A percentile compares a stretch with the other conserved stretches of the same genome.
These are phyloP conservation scores for Nesidiocoris tenuis DNA, from an alignment of 2,888 invertebrate species.

Conservation along the genomic window DNA sequence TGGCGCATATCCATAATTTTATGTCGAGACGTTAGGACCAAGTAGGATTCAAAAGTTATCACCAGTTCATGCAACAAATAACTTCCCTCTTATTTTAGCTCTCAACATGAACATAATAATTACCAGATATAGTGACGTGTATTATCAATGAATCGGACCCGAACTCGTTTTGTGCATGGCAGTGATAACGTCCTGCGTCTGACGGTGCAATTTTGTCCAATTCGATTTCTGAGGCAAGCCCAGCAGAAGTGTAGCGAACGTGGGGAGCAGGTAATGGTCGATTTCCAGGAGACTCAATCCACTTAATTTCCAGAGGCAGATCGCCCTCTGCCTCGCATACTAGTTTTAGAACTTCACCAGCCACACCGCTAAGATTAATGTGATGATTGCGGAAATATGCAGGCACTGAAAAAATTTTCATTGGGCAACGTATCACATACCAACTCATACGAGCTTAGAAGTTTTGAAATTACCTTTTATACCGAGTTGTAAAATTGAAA, in stretches of 20 bases:
- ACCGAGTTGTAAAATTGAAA: no score
- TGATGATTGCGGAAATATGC: constrained; percentile 51
- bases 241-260: constrained; percentile 51
- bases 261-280: constrained; percentile 49
- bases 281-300: constrained; percentile 49
- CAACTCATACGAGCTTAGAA: no score
- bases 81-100: no score
- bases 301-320: constrained; percentile 50
- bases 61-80: no score
- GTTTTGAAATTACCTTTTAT: no score
- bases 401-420: constrained; percentile 56
- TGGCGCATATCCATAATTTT: no score
- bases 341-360: constrained; percentile 50
- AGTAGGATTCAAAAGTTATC: no score
- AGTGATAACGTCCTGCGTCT: constrained; percentile 55
- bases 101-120: no score
- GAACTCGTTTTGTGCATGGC: constrained; percentile 57
- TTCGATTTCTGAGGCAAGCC: constrained; percentile 55
- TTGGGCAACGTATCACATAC: neutral
- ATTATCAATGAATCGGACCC: constrained; percentile 57
- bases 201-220: constrained; percentile 51
- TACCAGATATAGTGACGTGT: constrained; percentile 58
- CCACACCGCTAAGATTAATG: constrained; percentile 51
- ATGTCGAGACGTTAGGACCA: no score
- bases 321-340: constrained; percentile 52